Conservation (phyloP, 2,888 invertebrate genomes). For the Drosophila subsilvestris region DNA sequence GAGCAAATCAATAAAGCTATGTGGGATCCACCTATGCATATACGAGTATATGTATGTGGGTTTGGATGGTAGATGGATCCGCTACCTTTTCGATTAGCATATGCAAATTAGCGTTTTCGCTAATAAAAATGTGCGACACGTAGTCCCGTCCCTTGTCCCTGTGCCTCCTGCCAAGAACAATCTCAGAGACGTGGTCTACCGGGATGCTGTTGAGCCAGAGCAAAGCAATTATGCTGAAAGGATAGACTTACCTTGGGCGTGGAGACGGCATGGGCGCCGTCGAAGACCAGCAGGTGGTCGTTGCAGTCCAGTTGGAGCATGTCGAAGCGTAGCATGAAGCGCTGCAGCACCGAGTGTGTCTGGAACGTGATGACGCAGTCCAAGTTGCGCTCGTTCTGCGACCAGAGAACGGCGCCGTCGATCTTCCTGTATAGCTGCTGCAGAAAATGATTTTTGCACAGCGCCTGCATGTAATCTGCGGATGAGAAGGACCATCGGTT, state of each 20-base stretch:
- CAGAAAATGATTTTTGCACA: constrained; percentile 95
- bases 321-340: constrained; percentile 97
- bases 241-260: constrained; percentile 90
- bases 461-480: constrained; percentile 94
- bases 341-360: constrained; percentile 96
- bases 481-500: constrained; percentile 59
- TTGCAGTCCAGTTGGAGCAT: constrained; percentile 96
- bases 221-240: not conserved
- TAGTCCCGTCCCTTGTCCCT: constrained; percentile 18
- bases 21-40: constrained; percentile 1
- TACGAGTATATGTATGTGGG: not conserved
- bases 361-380: constrained; percentile 97
- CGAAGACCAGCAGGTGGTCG: constrained; percentile 96
- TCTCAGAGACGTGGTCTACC: not conserved
- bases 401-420: constrained; percentile 95
- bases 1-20: constrained; percentile 27
- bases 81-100: constrained; percentile 45
- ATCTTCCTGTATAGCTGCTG: constrained; percentile 95
- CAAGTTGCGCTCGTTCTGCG: constrained; percentile 94
- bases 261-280: constrained; percentile 95
- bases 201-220: not conserved
- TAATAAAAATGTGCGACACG: constrained; percentile 42
- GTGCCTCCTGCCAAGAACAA: not conserved
- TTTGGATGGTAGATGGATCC: not conserved
- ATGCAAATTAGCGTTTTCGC: constrained; percentile 46